phyloP scores from a whole-genome alignment of 2,113 vertebrate species.

The Gallinago media region DNA sequence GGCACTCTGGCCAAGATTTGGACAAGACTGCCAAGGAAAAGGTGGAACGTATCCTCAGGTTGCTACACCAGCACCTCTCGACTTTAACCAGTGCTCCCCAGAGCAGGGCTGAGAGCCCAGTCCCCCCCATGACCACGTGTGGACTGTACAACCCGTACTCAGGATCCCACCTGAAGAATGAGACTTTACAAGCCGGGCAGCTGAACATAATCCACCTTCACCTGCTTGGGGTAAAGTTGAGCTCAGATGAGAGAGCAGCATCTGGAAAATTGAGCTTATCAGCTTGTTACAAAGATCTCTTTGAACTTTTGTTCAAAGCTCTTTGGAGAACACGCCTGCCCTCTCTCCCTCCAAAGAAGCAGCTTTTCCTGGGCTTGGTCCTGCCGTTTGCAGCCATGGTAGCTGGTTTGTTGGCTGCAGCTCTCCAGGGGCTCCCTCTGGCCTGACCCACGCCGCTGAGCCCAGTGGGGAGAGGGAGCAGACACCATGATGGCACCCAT shows the following conservation, averaged over 20 bases:
- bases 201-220: neutral
- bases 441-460: neutral
- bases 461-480: neutral
- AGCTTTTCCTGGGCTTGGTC: neutral
- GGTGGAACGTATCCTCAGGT: neutral
- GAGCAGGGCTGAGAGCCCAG: neutral
- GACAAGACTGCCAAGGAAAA: neutral
- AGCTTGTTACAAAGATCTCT: neutral
- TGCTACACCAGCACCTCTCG: neutral
- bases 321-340: rapidly evolving
- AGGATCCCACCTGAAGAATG: neutral
- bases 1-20: neutral
- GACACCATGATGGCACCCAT: rapidly evolving
- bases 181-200: neutral
- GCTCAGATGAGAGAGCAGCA: neutral
- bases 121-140: rapidly evolving
- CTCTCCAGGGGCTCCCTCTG: neutral
- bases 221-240: neutral
- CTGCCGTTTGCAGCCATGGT: rapidly evolving
- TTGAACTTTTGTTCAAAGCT: neutral
- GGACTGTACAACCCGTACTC: neutral
- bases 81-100: rapidly evolving
- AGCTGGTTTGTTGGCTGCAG: neutral
- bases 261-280: neutral
- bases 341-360: neutral